Base-by-base conservation (phyloP, 2,888 invertebrate genomes). In the Scaptomyza cyrtandrae region DNA sequence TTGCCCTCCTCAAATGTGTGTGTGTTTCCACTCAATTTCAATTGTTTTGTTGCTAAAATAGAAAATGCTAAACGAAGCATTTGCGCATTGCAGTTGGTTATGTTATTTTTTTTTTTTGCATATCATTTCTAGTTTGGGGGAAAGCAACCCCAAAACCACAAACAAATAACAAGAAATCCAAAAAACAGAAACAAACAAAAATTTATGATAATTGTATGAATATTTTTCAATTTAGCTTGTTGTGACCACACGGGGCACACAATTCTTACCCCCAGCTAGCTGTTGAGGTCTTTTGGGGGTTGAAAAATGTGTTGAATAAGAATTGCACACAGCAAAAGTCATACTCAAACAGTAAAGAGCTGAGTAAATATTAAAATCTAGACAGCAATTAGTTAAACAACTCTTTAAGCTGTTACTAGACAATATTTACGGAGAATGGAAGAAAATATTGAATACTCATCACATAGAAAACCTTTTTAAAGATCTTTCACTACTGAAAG, bases 41-140 rank as follows among this genome's bases (percentile, higher is more conserved):
- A 88, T 87, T 87, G 87, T 66, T 16, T 41, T 82, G 67, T 67
- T 31, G 46, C n/a, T n/a, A 6, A 7, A 37, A 37, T 37, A n/a
- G 10, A n/a, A 37, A 37, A 37, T 37, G 37, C 50, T 70, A 67
- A 67, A 67, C 58, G 11, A 58, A 66, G 52, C 45, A 87, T 82
- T 88, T 74, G 86, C 86, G 80, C 80, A 83, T 65, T 87, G 88
- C 88, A 76, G 76, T 81, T 66, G 75, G 62, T 62, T 58, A 58
- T 57, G 63, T 71, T 54, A 24, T 24, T 24, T 24, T 24, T 24
- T 10, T 14, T 75, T 72, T 45, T 11, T 65, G 58, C 53, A 54
- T 45, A 46, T 65, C 9, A 60, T 50, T 57, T 60, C 27, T 53
- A 39, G 16, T 53, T 45, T 10, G 60, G 54, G 67, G 78, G 46